Evolutionary conservation across 2,113 vertebrate genomes (phyloP).

Genomic region (Percopsis transmontana): DNA sequence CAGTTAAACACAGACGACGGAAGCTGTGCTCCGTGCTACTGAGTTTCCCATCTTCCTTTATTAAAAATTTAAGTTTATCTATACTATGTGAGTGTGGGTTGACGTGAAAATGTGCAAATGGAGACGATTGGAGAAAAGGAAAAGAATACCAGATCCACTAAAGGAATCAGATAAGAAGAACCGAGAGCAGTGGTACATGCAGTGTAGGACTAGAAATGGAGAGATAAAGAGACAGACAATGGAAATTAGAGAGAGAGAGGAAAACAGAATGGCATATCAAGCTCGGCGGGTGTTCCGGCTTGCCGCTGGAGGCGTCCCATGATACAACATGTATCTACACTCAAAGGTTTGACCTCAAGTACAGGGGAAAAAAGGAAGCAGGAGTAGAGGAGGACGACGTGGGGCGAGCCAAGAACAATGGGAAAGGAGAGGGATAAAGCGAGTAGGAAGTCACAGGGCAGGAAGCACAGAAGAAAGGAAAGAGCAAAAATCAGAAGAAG

Average conservation of each 20-base stretch:
- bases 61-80: too few species aligned
- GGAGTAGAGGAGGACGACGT: slow-evolving; percentile 4
- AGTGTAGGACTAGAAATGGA: neutral
- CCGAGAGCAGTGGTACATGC: neutral
- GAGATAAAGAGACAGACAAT: slow-evolving; percentile 10
- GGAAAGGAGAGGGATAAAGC: slow-evolving; percentile 9
- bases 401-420: neutral
- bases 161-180: slow-evolving; percentile 2
- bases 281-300: slow-evolving; percentile 41
- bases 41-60: too few species aligned
- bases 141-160: neutral
- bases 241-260: neutral
- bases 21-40: too few species aligned
- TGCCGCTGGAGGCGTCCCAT: slow-evolving; percentile 30
- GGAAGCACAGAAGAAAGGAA: neutral
- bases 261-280: slow-evolving; percentile 47
- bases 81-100: too few species aligned
- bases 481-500: slow-evolving; percentile 27
- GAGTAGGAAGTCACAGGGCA: neutral
- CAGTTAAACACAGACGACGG: too few species aligned
- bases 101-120: slow-evolving; percentile 2
- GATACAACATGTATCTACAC: slow-evolving; percentile 30
- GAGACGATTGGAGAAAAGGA: neutral
- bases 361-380: slow-evolving; percentile 2
- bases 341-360: slow-evolving; percentile 42